A percentile compares a stretch with the other conserved stretches of the same genome.
These are phyloP conservation scores for Semaprochilodus insignis DNA, from an alignment of 2,797 vertebrate genomes.

Conservation along the genomic window DNA sequence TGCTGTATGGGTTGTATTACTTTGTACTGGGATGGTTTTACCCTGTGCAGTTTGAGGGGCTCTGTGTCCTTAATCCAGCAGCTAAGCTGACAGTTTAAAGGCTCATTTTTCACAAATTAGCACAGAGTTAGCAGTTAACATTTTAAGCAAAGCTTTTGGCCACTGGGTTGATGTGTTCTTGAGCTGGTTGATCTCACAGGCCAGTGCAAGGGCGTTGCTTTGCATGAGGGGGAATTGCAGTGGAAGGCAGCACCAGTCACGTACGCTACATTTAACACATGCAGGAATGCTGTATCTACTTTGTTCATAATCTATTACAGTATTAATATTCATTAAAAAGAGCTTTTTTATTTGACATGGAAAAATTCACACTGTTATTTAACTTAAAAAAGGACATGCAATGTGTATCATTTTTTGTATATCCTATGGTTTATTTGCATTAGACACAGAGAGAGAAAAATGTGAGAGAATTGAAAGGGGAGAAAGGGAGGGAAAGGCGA, in stretches of 20 bases:
- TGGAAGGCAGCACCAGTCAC: slow-evolving; percentile 1
- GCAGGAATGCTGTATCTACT: background rate
- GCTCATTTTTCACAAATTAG: background rate
- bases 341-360: no score
- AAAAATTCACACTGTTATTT: no score
- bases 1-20: no score
- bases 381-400: no score
- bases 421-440: background rate
- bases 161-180: background rate
- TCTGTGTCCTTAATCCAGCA: slow-evolving; percentile 9
- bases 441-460: background rate
- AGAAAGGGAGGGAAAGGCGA: slow-evolving; percentile 21
- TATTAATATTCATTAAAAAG: background rate
- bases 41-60: background rate
- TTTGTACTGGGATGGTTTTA: background rate
- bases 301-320: background rate
- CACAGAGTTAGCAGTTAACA: background rate
- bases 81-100: slow-evolving; percentile 15
- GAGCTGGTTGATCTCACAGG: slow-evolving; percentile 5
- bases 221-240: slow-evolving; percentile 26
- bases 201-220: background rate
- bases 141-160: slow-evolving; percentile 5
- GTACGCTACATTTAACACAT: slow-evolving; percentile 12
- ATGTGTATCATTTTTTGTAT: no score
- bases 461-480: background rate